phyloP scores from a whole-genome alignment of 2,113 vertebrate species.

The Zapornia atra region DNA sequence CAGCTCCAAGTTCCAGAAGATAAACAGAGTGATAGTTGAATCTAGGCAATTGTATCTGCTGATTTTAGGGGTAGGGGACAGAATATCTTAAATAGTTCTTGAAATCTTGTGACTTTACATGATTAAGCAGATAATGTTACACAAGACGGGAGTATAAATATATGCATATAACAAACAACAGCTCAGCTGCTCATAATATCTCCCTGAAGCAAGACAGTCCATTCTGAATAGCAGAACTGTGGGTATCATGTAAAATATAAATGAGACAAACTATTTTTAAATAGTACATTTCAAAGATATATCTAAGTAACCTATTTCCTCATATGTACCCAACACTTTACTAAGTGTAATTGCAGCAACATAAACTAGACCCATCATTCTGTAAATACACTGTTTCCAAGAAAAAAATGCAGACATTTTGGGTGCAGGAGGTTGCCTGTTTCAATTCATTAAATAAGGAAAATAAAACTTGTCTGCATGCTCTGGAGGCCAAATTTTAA shows the following conservation, averaged over 20 bases:
- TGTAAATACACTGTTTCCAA: neutral
- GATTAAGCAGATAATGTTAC: neutral
- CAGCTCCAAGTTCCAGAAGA: neutral
- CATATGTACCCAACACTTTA: neutral
- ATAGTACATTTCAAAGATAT: neutral
- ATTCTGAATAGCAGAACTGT: neutral
- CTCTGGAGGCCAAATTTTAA: neutral
- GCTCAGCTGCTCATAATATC: neutral
- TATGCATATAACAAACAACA: neutral
- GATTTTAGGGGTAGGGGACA: neutral
- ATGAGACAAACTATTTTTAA: slow-evolving; percentile 28
- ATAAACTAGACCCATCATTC: neutral
- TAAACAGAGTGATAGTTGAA: neutral
- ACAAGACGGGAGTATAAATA: neutral
- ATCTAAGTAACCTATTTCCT: neutral
- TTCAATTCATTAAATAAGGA: neutral
- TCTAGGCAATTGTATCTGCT: neutral
- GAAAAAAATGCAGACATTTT: neutral
- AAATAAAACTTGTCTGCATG: neutral
- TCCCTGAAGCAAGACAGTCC: neutral
- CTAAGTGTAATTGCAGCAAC: neutral
- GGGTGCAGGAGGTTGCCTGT: neutral
- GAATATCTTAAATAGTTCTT: neutral
- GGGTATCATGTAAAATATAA: slow-evolving; percentile 2
- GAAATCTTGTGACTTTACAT: neutral